These are phyloP conservation scores for Tretioscincus oriximinensis DNA, from an alignment of 2,113 vertebrate species.

Conservation along the genomic window DNA sequence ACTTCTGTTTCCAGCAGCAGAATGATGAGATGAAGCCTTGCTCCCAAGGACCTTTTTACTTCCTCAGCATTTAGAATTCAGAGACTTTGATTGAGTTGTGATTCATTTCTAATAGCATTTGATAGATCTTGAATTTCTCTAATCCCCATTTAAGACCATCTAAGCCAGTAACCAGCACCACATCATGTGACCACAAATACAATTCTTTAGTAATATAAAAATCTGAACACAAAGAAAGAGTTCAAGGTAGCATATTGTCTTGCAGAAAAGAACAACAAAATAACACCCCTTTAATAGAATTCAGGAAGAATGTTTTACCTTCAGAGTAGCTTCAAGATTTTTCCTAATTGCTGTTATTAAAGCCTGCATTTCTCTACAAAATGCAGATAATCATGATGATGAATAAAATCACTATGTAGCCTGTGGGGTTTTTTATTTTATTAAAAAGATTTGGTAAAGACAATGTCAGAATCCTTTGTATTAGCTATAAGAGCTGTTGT, in stretches of 20 bases:
- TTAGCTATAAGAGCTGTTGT: slow-evolving; percentile 43
- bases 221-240: neutral
- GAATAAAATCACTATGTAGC: slow-evolving; percentile 44
- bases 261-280: slow-evolving; percentile 37
- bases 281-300: neutral
- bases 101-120: neutral
- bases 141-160: neutral
- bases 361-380: slow-evolving; percentile 36
- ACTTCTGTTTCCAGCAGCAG: neutral
- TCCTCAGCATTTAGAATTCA: neutral
- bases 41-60: neutral
- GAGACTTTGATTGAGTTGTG: neutral
- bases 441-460: slow-evolving; percentile 51
- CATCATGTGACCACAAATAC: neutral
- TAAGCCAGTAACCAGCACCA: neutral
- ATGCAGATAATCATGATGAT: slow-evolving; percentile 41
- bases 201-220: neutral
- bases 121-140: neutral
- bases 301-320: slow-evolving; percentile 29
- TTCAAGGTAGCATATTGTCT: neutral
- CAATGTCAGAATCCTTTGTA: slow-evolving; percentile 34
- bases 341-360: slow-evolving; percentile 29
- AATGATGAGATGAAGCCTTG: neutral
- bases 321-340: slow-evolving; percentile 1
- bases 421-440: slow-evolving; percentile 37